Percentiles rank a stretch among this genome's conserved stretches.
Conservation (phyloP, 1,140 invertebrate genomes). For the Pogonomyrmex californicus region DNA sequence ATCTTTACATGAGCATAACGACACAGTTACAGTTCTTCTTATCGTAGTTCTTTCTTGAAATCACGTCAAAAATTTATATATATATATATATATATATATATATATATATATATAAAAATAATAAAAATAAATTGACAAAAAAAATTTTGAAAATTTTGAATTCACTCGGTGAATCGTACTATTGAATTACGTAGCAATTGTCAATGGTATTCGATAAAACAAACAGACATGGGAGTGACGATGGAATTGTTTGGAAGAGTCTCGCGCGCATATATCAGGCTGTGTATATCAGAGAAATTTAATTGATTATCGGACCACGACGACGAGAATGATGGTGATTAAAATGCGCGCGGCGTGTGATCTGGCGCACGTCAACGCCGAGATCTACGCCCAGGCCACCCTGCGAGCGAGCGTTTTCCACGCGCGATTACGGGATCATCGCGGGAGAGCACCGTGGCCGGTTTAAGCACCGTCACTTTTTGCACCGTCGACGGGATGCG, state of each 20-base stretch:
- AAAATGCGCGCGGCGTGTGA: slow-evolving; percentile 66
- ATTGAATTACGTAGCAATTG: neutral
- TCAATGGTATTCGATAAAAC: neutral
- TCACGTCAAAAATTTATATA: neutral
- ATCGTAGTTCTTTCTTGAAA: slow-evolving; percentile 1
- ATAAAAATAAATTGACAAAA: neutral
- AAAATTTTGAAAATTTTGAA: neutral
- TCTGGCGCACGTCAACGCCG: slow-evolving; percentile 37
- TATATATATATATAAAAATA: too few relatives aligned
- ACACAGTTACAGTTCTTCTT: neutral
- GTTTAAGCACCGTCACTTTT: slow-evolving; percentile 57
- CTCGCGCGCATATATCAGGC: neutral
- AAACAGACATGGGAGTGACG: neutral
- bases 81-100: too few relatives aligned
- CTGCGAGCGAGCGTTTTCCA: slow-evolving; percentile 65
- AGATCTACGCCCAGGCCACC: slow-evolving; percentile 62
- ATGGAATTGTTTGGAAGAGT: neutral
- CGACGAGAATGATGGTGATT: slow-evolving; percentile 53
- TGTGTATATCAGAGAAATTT: slow-evolving; percentile 49
- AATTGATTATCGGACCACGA: slow-evolving; percentile 55
- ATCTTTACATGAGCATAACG: neutral
- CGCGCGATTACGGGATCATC: slow-evolving; percentile 60
- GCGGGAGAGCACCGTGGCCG: slow-evolving; percentile 44
- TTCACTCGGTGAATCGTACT: too few relatives aligned
- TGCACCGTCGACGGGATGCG: slow-evolving; percentile 38